These are phyloP conservation scores for Uloborus diversus DNA, from an alignment of 1,140 invertebrate species.

Conservation along the genomic window DNA sequence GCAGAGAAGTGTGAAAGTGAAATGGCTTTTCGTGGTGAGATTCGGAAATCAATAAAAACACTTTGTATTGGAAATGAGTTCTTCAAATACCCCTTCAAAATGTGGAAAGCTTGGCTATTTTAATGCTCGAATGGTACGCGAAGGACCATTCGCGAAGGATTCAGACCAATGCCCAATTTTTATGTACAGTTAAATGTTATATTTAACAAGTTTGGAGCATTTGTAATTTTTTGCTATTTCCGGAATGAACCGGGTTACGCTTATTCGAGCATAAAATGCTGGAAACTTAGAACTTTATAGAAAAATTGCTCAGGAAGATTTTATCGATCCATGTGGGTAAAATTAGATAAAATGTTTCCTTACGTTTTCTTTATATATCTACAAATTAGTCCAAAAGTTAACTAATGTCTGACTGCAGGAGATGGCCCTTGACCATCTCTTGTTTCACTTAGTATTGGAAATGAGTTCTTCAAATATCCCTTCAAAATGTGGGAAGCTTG, in stretches of 20 bases:
- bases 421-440: too few relatives aligned
- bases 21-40: background rate
- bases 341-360: too few relatives aligned
- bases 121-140: background rate
- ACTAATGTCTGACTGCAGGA: too few relatives aligned
- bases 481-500: background rate
- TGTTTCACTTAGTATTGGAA: background rate
- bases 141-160: too few relatives aligned
- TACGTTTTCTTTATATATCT: too few relatives aligned
- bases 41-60: background rate
- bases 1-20: background rate
- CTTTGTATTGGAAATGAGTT: background rate
- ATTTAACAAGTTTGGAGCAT: background rate
- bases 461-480: background rate
- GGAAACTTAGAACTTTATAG: background rate
- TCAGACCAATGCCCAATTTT: too few relatives aligned
- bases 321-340: too few relatives aligned
- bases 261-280: background rate
- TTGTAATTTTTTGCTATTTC: background rate
- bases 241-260: too few relatives aligned
- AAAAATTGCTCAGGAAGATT: too few relatives aligned
- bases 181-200: background rate
- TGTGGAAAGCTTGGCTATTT: background rate
- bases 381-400: too few relatives aligned
- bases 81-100: background rate